Conservation (phyloP, 2,113 vertebrate species). For the Sinocyclocheilus maitianheensis region DNA sequence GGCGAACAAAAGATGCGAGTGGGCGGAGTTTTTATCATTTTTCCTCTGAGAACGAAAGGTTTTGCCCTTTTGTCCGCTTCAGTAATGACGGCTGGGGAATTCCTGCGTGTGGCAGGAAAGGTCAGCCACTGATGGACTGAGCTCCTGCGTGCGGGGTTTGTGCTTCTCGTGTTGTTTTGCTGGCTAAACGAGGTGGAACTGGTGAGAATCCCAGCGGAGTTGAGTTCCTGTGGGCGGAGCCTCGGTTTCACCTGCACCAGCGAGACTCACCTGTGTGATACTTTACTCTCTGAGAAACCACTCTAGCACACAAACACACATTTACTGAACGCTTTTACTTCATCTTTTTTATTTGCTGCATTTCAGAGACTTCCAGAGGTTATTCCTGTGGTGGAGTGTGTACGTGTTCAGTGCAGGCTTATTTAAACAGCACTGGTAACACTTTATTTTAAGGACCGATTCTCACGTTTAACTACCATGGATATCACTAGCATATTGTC, state of each 20-base stretch:
- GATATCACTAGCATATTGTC: background rate
- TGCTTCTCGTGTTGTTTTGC: background rate
- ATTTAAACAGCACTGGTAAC: too few species aligned
- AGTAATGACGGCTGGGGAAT: constrained; percentile 33
- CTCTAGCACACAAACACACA: background rate
- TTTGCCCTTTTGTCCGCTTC: constrained; percentile 51
- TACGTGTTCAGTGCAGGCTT: background rate
- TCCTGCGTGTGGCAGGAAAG: constrained; percentile 45
- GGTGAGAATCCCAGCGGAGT: background rate
- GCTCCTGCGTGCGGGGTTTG: background rate
- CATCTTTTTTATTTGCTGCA: background rate
- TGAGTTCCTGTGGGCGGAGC: constrained; percentile 20
- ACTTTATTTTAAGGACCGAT: too few species aligned
- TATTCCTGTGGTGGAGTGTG: background rate
- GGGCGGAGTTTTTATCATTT: constrained; percentile 55
- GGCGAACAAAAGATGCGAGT: background rate
- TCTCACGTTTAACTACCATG: too few species aligned
- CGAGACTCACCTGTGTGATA: background rate
- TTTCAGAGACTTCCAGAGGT: background rate
- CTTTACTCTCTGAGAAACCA: background rate
- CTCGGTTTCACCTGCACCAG: background rate
- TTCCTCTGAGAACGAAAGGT: constrained; percentile 60
- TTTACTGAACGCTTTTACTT: background rate
- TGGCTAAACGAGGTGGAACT: background rate
- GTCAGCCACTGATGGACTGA: background rate